Base-by-base conservation (phyloP, 37 sponge, comb jelly and placozoan species). In the Diacarnus erythraeanus region DNA sequence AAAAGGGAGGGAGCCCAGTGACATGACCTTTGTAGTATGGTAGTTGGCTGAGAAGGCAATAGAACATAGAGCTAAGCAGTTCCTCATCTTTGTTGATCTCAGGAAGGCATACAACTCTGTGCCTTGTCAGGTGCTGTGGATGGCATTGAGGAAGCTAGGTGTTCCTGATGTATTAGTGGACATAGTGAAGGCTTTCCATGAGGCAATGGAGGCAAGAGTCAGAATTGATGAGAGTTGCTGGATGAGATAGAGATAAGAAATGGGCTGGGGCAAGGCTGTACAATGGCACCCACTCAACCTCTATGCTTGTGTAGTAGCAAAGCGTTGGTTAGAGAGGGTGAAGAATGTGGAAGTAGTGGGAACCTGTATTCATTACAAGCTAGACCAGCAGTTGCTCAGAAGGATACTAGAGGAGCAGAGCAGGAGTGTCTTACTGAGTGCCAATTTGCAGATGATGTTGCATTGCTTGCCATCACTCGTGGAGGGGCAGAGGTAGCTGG, bases 21-120 rank as follows among this genome's bases (percentile, higher is more conserved):
- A 59, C 17, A 59, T 17, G 60, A 59, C 18, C 6, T 59, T 59
- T 27, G 26, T 27, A 59, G 40, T 64, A 27, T 35, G 75, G 27
- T 75, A 82, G 65, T 33, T 82, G 31, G 58, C 71, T 3, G 82
- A 72, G 44, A 80, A 68, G 69, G 20, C 38, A 8, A 18, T 35
- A 38, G 69, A 68, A 38, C 36, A 68, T 15, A 68, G 38, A 29
- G 38, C 69, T 36, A 68, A 68, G 37, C 27, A 21, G 18, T 68
- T 68, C 17, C 3, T 68, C 69, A 29, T 38, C 69, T 29, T 68
- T 38, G 35, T 68, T 37, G 69, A 68, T 15, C 27, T 68, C n/a
- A n/a, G n/a, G n/a, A 74, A 80, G 60, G 69, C 71, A 3, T 80
- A 80, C 31, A 66, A 80, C 38, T 69, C 71, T 8, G 80, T 69